phyloP scores from a whole-genome alignment of 1,140 invertebrate species.

The Drosophila funebris region DNA sequence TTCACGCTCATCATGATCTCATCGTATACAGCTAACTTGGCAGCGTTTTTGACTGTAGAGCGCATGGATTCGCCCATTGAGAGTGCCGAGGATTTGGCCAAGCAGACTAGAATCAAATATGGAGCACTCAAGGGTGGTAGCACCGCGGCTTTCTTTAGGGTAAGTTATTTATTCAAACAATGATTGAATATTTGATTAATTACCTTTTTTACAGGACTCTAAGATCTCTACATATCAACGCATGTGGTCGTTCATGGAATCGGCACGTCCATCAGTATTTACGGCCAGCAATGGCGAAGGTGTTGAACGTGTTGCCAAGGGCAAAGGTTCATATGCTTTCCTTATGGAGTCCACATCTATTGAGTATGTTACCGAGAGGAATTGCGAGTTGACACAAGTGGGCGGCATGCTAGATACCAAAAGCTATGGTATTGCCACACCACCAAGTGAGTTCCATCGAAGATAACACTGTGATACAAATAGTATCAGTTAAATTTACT shows the following conservation, averaged over 20 bases:
- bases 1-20: constrained; percentile 99
- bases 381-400: constrained; percentile 95
- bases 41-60: constrained; percentile 98
- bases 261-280: constrained; percentile 92
- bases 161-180: constrained; percentile 84
- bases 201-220: constrained; percentile 88
- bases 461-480: background rate
- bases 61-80: constrained; percentile 98
- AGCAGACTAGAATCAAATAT: constrained; percentile 98
- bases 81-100: constrained; percentile 97
- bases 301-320: constrained; percentile 92
- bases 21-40: constrained; percentile 98
- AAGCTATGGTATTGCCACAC: constrained; percentile 96
- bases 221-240: constrained; percentile 95
- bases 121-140: constrained; percentile 96
- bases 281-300: constrained; percentile 93
- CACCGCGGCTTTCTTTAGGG: constrained; percentile 95
- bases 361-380: constrained; percentile 95
- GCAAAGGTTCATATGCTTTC: constrained; percentile 93
- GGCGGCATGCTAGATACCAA: constrained; percentile 96
- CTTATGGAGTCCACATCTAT: constrained; percentile 97
- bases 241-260: constrained; percentile 97
- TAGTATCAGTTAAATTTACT: background rate
- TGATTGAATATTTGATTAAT: background rate
- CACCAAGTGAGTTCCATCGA: constrained; percentile 89